Conservation (phyloP, 1,140 invertebrate species). For the Penaeus indicus region DNA sequence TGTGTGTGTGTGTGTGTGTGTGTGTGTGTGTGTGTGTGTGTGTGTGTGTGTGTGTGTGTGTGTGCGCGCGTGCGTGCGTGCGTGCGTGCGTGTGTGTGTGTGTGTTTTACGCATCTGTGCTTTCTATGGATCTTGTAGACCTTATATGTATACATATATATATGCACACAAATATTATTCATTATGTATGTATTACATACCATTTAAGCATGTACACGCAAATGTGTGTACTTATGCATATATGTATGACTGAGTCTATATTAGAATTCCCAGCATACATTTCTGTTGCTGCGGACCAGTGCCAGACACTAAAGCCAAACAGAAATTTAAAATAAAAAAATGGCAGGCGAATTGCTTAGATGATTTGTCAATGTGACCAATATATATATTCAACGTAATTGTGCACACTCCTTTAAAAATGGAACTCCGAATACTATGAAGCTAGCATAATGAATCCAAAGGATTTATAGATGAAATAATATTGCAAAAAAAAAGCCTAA, state of each 20-base stretch:
- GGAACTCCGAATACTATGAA: no score
- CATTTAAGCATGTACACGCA: constrained; percentile 27
- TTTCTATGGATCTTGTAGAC: background rate
- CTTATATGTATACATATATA: background rate
- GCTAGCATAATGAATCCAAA: no score
- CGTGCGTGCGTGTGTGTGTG: background rate
- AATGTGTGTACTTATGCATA: constrained; percentile 50
- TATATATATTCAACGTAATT: no score
- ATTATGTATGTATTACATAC: background rate
- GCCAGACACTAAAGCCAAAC: background rate
- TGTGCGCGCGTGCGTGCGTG: background rate
- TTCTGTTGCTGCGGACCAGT: background rate
- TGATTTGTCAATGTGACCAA: no score
- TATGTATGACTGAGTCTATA: constrained; percentile 17
- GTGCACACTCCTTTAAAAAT: no score
- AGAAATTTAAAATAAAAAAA: no score
- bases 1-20: background rate
- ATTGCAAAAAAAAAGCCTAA: no score
- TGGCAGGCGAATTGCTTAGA: no score
- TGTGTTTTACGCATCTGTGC: background rate
- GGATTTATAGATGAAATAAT: no score
- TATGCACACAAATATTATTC: constrained; percentile 49
- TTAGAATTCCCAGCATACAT: background rate
- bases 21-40: constrained; percentile 22
- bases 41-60: constrained; percentile 26